Evolutionary conservation across 2,797 vertebrate species (phyloP), one percentile per base, ranked within the genome.

Genomic region (Hypotaenidia philippensis): DNA sequence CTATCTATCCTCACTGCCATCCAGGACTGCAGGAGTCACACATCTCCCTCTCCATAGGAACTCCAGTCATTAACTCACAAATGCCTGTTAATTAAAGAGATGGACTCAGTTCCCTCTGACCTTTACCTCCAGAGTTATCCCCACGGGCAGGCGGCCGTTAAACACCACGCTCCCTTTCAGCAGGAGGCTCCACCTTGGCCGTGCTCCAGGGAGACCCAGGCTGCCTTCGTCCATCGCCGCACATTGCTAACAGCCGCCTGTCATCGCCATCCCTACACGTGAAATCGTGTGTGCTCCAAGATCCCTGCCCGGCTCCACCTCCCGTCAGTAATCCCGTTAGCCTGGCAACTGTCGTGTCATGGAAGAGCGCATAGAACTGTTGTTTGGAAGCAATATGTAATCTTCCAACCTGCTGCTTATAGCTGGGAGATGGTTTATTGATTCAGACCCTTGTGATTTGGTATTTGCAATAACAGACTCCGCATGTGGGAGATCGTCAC

Each of bases 381-480:
- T 93, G 84, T 93, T 91, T 83, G 94, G 95, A 91, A 90, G 94
- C 93, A 91, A 82, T 90, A 92, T 89, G 93, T 90, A 93, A 94
- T 96, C 93, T 96, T 86, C 94, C 93, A 91, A 94, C 94, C 89
- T 93, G 94, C 94, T 95, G 95, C 93, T 91, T 92, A 83, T 29
- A 94, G 83, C 89, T 57, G 89, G 96, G 91, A 97, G 96, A 93
- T 90, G 93, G 87, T 94, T 96, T 95, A 94, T 96, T 95, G 96
- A 96, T 95, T 94, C 96, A 94, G 91, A 40, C 91, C 91, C 96
- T 96, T 95, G 93, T 93, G 96, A 95, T 95, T 93, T 94, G 95
- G 93, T 96, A 94, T 96, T 97, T 96, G 95, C 96, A 96, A 94
- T 94, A 97, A 95, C 93, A 91, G 91, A 26, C 95, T 91, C 95